A percentile compares a stretch with the other conserved stretches of the same genome.
phyloP scores from a whole-genome alignment of 2,797 vertebrate genomes.

The Semotilus atromaculatus region DNA sequence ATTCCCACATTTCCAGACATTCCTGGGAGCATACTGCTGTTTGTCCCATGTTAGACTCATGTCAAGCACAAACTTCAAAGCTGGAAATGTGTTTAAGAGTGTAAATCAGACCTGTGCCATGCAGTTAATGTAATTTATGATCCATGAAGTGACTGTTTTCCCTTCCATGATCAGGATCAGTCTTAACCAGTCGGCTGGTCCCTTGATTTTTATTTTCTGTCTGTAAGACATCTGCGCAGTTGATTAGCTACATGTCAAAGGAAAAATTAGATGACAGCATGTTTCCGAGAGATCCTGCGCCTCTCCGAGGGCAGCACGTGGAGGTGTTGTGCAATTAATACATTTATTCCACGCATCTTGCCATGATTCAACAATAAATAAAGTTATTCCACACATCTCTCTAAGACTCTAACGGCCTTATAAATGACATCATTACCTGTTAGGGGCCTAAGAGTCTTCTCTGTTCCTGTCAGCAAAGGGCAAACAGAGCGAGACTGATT shows the following conservation, averaged over 20 bases:
- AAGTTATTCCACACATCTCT: conserved; percentile 53
- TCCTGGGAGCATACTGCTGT: neutral
- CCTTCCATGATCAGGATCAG: conserved; percentile 14
- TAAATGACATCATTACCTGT: conserved; percentile 65
- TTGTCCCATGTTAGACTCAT: neutral
- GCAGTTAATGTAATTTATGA: conserved; percentile 10
- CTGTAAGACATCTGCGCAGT: conserved; percentile 68
- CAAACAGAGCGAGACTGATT: conserved; percentile 40
- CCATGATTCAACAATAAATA: conserved; percentile 65
- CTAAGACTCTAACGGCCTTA: conserved; percentile 54
- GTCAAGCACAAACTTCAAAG: conserved; percentile 24
- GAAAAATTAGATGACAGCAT: conserved; percentile 68
- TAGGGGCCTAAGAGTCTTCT: conserved; percentile 52
- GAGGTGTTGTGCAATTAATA: conserved; percentile 71
- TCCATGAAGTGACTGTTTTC: conserved; percentile 18
- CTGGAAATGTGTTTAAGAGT: conserved; percentile 14
- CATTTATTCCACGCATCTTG: conserved; percentile 67
- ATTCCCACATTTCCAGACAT: conserved; percentile 5
- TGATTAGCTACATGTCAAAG: conserved; percentile 69
- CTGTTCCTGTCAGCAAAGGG: conserved; percentile 49
- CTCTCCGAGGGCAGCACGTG: conserved; percentile 56
- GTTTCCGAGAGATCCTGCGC: conserved; percentile 65
- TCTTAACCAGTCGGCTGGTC: conserved; percentile 18
- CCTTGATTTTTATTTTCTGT: conserved; percentile 61
- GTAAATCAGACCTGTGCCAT: conserved; percentile 24